These are phyloP conservation scores for Drosophila imparisetae DNA, from an alignment of 2,888 invertebrate species.

Conservation along the genomic window DNA sequence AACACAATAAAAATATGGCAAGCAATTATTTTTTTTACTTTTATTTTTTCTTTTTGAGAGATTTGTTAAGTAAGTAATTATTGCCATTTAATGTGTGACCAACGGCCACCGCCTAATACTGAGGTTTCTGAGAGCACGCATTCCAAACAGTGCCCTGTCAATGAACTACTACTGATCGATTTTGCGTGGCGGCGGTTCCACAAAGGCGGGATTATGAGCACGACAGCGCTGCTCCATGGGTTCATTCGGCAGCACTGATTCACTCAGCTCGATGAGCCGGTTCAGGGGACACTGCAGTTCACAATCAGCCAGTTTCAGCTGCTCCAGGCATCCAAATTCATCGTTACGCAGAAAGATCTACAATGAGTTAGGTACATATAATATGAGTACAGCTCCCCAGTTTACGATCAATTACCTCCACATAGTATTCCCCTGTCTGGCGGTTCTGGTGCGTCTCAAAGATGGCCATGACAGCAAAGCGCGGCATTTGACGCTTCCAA, in stretches of 20 bases:
- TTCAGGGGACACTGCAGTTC: conserved; percentile 87
- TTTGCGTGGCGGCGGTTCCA: conserved; percentile 85
- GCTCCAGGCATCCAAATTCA: conserved; percentile 85
- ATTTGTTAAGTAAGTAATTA: conserved; percentile 4
- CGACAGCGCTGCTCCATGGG: conserved; percentile 86
- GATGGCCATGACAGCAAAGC: conserved; percentile 88
- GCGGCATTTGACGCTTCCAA: conserved; percentile 88
- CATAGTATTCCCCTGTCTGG: conserved; percentile 85
- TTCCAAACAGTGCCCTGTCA: background rate
- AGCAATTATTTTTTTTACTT: background rate
- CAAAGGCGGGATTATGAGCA: conserved; percentile 86
- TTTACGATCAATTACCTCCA: conserved; percentile 74
- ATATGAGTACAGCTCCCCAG: rapidly evolving
- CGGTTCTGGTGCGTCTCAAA: conserved; percentile 87
- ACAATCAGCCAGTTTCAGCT: conserved; percentile 87
- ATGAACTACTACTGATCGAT: conserved; percentile 64
- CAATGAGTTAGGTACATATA: background rate
- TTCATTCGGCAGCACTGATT: conserved; percentile 86
- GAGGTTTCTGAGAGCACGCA: conserved; percentile 21
- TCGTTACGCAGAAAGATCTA: conserved; percentile 85
- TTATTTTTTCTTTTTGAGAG: conserved; percentile 4
- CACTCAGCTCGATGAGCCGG: conserved; percentile 86
- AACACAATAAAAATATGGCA: background rate
- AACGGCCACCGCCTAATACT: conserved; percentile 53
- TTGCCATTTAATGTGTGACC: conserved; percentile 8